phyloP scores from a whole-genome alignment of 2,797 vertebrate genomes.

The Spinus olivaceus region DNA sequence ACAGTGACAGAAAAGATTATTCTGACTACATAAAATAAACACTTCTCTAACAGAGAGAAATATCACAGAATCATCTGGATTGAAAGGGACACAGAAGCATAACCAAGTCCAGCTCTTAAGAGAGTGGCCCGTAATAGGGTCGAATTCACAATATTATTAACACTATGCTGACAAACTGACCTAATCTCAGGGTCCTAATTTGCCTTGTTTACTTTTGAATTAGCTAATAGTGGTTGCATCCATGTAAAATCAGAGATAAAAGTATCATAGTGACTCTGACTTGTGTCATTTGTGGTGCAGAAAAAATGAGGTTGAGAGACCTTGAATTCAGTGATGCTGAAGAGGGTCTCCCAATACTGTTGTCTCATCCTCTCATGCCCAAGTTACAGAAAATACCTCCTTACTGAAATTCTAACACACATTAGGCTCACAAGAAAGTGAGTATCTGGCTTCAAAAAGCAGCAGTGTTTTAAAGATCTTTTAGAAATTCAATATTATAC shows the following conservation, averaged over 20 bases:
- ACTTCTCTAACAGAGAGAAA: not conserved
- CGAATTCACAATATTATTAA: not conserved
- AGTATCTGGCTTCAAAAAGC: not conserved
- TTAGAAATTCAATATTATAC: not conserved
- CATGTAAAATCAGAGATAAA: not conserved
- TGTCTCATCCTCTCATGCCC: not conserved
- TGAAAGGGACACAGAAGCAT: not conserved
- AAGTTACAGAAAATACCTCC: not conserved
- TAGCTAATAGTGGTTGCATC: not conserved
- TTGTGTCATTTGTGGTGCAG: not conserved
- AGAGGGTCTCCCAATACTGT: not conserved
- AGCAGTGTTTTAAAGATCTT: not conserved
- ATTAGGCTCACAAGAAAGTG: not conserved
- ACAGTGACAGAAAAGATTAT: not conserved
- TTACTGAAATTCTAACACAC: not conserved
- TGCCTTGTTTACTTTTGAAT: not conserved
- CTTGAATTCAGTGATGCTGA: not conserved
- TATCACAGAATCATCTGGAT: not conserved
- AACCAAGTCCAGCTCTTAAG: not conserved
- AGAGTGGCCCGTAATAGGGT: not conserved
- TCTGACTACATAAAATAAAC: not conserved
- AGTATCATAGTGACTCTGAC: not conserved
- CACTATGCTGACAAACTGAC: rapidly evolving
- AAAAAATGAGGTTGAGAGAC: not conserved
- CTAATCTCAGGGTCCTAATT: not conserved